These are phyloP conservation scores for Tenthredo scrophulariae DNA, from an alignment of 2,888 invertebrate species.

Conservation along the genomic window DNA sequence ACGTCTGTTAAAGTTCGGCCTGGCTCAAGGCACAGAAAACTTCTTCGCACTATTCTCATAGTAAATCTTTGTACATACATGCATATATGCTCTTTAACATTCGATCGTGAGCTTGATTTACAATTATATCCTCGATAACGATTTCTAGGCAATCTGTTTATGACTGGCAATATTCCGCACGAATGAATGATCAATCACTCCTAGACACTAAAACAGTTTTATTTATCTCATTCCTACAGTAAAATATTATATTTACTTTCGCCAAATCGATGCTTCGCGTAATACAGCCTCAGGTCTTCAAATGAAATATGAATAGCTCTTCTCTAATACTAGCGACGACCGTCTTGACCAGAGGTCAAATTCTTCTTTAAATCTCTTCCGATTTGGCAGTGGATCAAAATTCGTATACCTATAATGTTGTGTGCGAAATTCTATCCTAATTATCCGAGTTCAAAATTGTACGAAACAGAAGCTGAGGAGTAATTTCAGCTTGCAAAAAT, in stretches of 20 bases:
- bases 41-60: background rate
- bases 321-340: background rate
- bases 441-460: background rate
- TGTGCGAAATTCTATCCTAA: background rate
- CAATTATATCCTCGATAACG: background rate
- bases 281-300: background rate
- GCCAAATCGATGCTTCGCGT: background rate
- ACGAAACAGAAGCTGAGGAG: background rate
- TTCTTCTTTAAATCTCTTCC: background rate
- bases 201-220: background rate
- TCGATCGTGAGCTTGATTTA: background rate
- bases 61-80: background rate
- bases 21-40: background rate
- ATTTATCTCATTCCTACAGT: background rate
- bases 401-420: background rate
- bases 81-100: background rate
- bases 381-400: constrained; percentile 2
- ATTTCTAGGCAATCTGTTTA: constrained; percentile 1
- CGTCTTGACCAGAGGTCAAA: constrained; percentile 10
- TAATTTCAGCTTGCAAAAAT: too few species aligned
- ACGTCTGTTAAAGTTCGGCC: background rate
- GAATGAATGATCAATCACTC: background rate
- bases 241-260: background rate
- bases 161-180: constrained; percentile 21
- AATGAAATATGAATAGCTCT: background rate